These are phyloP conservation scores for Zingel zingel DNA, from an alignment of 2,113 vertebrate species.

Conservation along the genomic window DNA sequence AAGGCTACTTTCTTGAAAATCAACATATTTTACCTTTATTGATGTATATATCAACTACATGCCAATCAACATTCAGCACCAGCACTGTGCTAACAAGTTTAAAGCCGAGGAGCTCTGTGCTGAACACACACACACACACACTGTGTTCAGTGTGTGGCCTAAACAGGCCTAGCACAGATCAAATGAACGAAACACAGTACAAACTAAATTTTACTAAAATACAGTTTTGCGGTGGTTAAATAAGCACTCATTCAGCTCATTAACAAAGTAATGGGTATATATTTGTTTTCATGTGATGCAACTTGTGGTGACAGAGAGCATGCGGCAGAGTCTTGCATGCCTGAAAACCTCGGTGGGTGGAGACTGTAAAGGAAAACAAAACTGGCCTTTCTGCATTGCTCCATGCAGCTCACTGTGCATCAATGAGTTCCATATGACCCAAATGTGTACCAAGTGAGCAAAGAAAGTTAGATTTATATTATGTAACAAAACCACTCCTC, in stretches of 20 bases:
- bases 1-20: background rate
- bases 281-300: conserved; percentile 1
- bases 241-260: background rate
- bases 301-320: background rate
- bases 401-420: conserved; percentile 43
- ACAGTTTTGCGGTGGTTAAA: background rate
- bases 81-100: conserved; percentile 9
- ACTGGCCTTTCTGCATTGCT: conserved; percentile 10
- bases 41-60: conserved; percentile 17
- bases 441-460: conserved; percentile 18
- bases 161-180: conserved; percentile 3
- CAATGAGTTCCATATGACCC: conserved; percentile 69
- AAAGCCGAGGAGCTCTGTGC: conserved; percentile 4
- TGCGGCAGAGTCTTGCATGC: background rate
- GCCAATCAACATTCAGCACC: conserved; percentile 16
- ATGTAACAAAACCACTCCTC: conserved; percentile 37
- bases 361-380: conserved; percentile 37
- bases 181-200: background rate
- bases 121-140: too few relatives aligned
- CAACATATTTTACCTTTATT: background rate
- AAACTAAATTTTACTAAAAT: background rate
- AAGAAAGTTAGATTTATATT: conserved; percentile 34
- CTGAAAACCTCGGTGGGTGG: conserved; percentile 32
- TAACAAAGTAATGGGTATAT: background rate
- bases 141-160: too few relatives aligned